Percentiles rank a stretch among this genome's conserved stretches.
phyloP scores from a whole-genome alignment of 2,888 invertebrate genomes.

The Hyalella azteca region DNA sequence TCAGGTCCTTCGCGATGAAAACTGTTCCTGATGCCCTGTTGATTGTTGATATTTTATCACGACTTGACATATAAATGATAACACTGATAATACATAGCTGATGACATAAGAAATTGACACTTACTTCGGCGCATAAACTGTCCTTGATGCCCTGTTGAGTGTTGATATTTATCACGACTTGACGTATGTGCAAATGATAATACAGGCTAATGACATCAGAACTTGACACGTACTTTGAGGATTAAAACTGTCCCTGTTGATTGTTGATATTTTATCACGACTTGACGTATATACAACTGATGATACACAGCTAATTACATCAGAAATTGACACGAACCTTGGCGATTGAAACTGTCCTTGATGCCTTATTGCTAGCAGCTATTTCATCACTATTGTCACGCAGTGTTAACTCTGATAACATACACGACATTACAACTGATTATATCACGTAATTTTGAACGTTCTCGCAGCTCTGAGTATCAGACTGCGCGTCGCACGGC shows the following conservation, averaged over 20 bases:
- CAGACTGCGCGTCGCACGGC: too few relatives aligned
- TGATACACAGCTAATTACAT: conserved; percentile 26
- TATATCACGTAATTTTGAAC: too few relatives aligned
- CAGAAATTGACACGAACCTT: neutral
- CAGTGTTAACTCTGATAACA: too few relatives aligned
- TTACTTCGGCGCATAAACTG: neutral
- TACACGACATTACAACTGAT: too few relatives aligned
- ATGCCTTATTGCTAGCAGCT: too few relatives aligned
- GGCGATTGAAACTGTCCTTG: neutral
- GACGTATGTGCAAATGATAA: too few relatives aligned
- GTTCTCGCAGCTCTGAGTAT: too few relatives aligned
- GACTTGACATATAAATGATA: neutral
- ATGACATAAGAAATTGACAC: neutral
- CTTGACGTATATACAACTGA: neutral
- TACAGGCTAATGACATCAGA: too few relatives aligned
- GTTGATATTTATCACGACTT: too few relatives aligned
- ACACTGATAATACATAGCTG: conserved; percentile 1
- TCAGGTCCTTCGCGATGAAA: conserved; percentile 81
- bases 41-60: neutral
- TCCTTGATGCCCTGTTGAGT: neutral
- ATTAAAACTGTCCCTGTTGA: conserved; percentile 76
- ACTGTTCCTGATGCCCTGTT: conserved; percentile 84
- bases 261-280: neutral
- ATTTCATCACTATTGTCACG: too few relatives aligned
- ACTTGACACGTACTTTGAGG: conserved; percentile 75